Base-by-base conservation (phyloP, 2,113 vertebrate species). In the Agapornis roseicollis region DNA sequence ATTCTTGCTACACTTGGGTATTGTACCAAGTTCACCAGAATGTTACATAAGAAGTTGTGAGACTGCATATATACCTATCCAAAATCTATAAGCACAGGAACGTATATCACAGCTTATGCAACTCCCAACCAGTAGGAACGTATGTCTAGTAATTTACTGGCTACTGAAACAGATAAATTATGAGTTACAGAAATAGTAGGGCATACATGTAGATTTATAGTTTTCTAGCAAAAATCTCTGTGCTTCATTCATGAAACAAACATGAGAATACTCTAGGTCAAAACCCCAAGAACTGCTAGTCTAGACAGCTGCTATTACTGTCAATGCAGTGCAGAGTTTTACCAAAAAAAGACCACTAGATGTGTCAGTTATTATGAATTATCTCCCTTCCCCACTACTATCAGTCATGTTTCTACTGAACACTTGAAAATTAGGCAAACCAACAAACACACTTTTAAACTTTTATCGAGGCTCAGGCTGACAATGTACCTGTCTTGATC, bases 401-500 rank as follows among this genome's bases (percentile, higher is more conserved):
- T n/a, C 41, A 53, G 52, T 50, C 10, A 4, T 20, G 28, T 56
- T 83, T 53, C 70, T 64, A 72, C 35, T 9, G 4, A 68, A 68
- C 18, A 44, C 17, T 53, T 81, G 74, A 96, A 91, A 81, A 88
- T 44, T 7, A 89, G 37, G 52, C 8, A 87, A 92, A 91, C 27
- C 4, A 14, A 68, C 10, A 89, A 23, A 78, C 46, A 49, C 13
- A n/a, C 58, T 92, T 89, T 79, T 56, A 41, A 73, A 80, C 3
- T 78, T 74, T 44, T 92, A 66, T 25, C 69, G 39, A 82, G 13
- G 19, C 52, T 77, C 87, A 94, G 81, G 68, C 55, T 96, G 37
- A 95, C 39, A n/a, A 94, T 96, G 97, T 99, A 99, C 99, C 99
- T 99, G 98, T 99, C 99, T 98, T 99, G 98, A 97, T 98, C 99